A percentile compares a stretch with the other conserved stretches of the same genome.
Evolutionary conservation across 2,113 vertebrate species (phyloP).

Genomic region (Gopherus evgoodei): DNA sequence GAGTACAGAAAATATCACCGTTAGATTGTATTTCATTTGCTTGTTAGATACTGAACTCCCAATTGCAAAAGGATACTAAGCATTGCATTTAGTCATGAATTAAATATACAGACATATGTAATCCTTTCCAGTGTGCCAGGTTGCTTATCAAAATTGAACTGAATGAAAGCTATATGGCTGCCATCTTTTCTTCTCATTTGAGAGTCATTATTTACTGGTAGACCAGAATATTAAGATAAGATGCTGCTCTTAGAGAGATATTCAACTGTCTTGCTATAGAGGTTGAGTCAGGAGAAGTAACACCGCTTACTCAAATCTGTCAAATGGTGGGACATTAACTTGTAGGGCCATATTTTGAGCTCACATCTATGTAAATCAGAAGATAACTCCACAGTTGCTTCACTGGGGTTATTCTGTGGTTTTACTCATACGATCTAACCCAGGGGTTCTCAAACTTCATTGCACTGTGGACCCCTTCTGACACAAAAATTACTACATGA

Average conservation of each 20-base stretch:
- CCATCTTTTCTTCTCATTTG: background rate
- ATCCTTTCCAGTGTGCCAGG: conserved; percentile 57
- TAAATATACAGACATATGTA: conserved; percentile 72
- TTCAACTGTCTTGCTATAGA: background rate
- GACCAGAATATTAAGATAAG: conserved; percentile 37
- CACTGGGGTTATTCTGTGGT: conserved; percentile 12
- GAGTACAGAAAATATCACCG: conserved; percentile 67
- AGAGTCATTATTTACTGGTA: conserved; percentile 57
- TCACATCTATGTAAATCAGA: conserved; percentile 47
- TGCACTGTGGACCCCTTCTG: too few relatives aligned
- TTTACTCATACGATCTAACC: conserved; percentile 38
- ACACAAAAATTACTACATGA: too few relatives aligned
- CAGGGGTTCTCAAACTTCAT: too few relatives aligned
- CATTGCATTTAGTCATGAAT: conserved; percentile 62
- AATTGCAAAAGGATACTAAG: conserved; percentile 53
- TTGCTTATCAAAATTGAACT: conserved; percentile 62
- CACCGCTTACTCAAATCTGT: conserved; percentile 46
- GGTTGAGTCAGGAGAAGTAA: conserved; percentile 43
- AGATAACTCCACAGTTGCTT: conserved; percentile 16
- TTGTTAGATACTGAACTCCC: conserved; percentile 68
- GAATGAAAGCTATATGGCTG: conserved; percentile 39
- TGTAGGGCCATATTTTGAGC: background rate
- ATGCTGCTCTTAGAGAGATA: conserved; percentile 10
- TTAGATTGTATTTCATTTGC: conserved; percentile 62
- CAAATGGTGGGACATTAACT: conserved; percentile 22